A percentile compares a stretch with the other conserved stretches of the same genome.
These are phyloP conservation scores for Choreutis nemorana DNA, from an alignment of 2,888 invertebrate species.

Conservation along the genomic window DNA sequence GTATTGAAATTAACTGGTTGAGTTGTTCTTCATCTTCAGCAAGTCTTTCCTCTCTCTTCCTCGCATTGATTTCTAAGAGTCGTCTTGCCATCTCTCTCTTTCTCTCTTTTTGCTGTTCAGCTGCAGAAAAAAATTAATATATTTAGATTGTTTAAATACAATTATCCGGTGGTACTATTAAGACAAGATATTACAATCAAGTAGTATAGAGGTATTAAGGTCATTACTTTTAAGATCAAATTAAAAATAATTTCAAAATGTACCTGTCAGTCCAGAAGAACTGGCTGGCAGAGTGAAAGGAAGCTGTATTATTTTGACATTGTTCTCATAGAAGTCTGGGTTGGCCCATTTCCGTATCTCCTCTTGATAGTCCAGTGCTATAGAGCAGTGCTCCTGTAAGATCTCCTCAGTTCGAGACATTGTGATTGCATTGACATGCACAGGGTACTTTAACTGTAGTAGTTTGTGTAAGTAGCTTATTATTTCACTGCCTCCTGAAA, in stretches of 20 bases:
- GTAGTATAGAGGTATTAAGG: not conserved
- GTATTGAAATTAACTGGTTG: conserved; percentile 76
- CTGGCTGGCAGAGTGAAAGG: conserved; percentile 76
- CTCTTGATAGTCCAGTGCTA: conserved; percentile 81
- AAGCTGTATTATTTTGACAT: conserved; percentile 86
- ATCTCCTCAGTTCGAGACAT: conserved; percentile 88
- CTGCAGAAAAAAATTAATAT: conserved; percentile 19
- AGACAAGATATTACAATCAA: not conserved
- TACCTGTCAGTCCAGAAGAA: conserved; percentile 70
- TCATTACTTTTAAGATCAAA: not conserved
- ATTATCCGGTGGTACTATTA: not conserved
- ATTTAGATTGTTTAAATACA: not conserved
- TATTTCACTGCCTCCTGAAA: conserved; percentile 79
- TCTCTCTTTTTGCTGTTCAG: conserved; percentile 87
- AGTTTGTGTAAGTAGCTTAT: conserved; percentile 85
- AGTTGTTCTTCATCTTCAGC: conserved; percentile 90
- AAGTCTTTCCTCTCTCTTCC: conserved; percentile 86
- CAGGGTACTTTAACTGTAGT: conserved; percentile 92
- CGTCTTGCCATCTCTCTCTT: conserved; percentile 86
- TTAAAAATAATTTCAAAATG: not conserved
- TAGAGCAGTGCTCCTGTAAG: conserved; percentile 79
- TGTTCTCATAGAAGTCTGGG: conserved; percentile 80
- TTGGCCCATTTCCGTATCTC: conserved; percentile 84
- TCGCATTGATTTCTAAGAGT: conserved; percentile 87
- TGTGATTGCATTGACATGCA: conserved; percentile 87